These are phyloP conservation scores for Malurus cyaneus DNA, from an alignment of 2,113 vertebrate species.

Conservation along the genomic window DNA sequence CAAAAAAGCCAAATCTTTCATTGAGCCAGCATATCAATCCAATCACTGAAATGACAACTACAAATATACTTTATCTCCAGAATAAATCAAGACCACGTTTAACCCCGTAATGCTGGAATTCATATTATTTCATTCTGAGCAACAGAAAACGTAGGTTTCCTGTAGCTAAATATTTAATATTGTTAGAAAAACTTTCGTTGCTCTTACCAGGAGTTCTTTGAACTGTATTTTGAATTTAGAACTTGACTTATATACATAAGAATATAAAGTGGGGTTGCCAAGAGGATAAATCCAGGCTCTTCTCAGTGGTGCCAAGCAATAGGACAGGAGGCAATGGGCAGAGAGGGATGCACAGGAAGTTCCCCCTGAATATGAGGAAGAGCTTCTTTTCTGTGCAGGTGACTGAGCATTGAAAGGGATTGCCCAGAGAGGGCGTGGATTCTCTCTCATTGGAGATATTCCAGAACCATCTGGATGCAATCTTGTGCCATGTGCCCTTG, in stretches of 20 bases:
- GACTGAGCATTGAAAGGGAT: accelerated
- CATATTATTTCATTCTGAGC: neutral
- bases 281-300: neutral
- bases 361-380: neutral
- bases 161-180: neutral
- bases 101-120: neutral
- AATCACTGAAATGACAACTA: neutral
- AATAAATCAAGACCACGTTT: neutral
- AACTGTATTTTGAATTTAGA: neutral
- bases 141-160: neutral
- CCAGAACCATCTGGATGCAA: neutral
- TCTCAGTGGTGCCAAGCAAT: neutral
- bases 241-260: neutral
- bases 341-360: neutral
- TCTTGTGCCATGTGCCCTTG: neutral
- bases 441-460: neutral
- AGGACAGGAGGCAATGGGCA: neutral
- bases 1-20: neutral
- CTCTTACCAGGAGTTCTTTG: neutral
- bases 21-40: neutral
- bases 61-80: neutral
- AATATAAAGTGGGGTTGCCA: neutral
- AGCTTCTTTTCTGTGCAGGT: neutral
- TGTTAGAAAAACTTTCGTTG: neutral
- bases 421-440: neutral